phyloP scores from a whole-genome alignment of 2,888 invertebrate genomes.

The Hybos culiciformis region DNA sequence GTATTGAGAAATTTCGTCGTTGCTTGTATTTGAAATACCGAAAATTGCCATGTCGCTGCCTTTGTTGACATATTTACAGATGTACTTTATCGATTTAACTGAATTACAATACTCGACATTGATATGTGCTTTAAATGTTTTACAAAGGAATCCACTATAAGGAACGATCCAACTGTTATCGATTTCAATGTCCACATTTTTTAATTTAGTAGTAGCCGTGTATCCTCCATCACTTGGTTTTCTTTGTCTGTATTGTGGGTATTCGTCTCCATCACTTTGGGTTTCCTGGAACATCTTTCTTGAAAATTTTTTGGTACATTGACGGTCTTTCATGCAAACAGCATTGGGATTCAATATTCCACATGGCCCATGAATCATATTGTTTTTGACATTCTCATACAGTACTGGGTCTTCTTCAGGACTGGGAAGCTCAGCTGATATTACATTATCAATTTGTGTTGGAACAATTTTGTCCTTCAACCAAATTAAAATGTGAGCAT shows the following conservation, averaged over 20 bases:
- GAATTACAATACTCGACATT: constrained; percentile 33
- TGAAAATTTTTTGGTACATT: constrained; percentile 27
- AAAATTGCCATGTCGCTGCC: background rate
- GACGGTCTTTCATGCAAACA: constrained; percentile 24
- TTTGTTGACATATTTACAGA: constrained; percentile 21
- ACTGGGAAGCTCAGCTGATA: constrained; percentile 19
- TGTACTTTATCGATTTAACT: constrained; percentile 30
- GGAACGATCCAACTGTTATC: constrained; percentile 29
- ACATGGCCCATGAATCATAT: constrained; percentile 30
- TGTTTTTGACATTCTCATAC: constrained; percentile 17
- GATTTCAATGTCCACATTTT: constrained; percentile 10
- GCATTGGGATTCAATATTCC: constrained; percentile 17
- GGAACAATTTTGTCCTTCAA: constrained; percentile 20
- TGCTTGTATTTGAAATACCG: background rate
- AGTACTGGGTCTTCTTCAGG: constrained; percentile 13
- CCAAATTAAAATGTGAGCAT: constrained; percentile 25
- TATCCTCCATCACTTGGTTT: constrained; percentile 4
- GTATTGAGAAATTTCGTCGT: background rate
- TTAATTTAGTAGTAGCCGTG: constrained; percentile 7
- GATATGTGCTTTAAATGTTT: constrained; percentile 25
- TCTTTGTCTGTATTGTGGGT: constrained; percentile 23
- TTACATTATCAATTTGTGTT: constrained; percentile 22
- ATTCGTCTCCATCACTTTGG: constrained; percentile 24
- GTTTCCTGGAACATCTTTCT: constrained; percentile 19
- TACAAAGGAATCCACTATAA: constrained; percentile 22